A percentile compares a stretch with the other conserved stretches of the same genome.
Conservation (phyloP, 2,113 vertebrate genomes). For the Benitochromis conjunctus region DNA sequence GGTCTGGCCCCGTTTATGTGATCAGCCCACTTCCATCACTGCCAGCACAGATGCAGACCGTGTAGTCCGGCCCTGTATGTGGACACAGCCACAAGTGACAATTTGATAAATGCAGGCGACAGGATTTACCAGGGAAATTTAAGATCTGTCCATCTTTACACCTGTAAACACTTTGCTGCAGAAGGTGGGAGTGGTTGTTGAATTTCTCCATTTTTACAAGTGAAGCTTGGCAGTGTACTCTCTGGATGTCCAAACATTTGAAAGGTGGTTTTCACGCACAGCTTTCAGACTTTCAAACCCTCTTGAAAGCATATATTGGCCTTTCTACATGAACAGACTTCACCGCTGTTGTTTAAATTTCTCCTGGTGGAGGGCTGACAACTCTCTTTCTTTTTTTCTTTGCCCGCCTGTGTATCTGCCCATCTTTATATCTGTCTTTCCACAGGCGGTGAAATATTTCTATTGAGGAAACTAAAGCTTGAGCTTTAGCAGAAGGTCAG, state of each 20-base stretch:
- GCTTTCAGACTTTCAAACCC: not conserved
- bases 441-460: not conserved
- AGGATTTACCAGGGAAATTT: not conserved
- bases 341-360: not conserved
- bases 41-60: not conserved
- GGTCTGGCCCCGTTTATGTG: not conserved
- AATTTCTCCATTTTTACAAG: not conserved
- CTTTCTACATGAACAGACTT: not conserved
- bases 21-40: not conserved
- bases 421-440: not conserved
- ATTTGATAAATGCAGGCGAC: not conserved
- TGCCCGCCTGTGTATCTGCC: not conserved
- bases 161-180: not conserved
- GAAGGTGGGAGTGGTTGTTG: not conserved
- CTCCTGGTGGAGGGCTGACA: not conserved
- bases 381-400: not conserved
- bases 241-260: not conserved
- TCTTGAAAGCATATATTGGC: not conserved
- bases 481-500: slow-evolving; percentile 19
- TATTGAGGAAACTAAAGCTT: not conserved
- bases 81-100: not conserved
- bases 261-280: not conserved
- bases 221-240: too few relatives aligned
- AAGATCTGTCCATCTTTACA: not conserved
- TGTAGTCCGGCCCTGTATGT: not conserved